Conservation (phyloP, 2,113 vertebrate genomes). For the Austrofundulus limnaeus region DNA sequence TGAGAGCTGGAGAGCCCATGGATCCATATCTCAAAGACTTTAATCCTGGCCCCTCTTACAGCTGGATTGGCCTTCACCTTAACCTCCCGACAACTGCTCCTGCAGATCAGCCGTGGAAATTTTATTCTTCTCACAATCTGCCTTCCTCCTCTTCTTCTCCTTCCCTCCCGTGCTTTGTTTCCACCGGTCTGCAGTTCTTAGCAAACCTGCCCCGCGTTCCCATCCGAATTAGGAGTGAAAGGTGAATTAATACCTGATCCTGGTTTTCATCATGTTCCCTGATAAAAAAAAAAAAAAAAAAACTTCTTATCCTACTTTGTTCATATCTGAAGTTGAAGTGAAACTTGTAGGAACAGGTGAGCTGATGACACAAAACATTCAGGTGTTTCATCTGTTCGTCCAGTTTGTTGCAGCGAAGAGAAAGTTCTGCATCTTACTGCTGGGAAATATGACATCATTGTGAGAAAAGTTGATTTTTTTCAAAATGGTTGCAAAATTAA, state of each 20-base stretch:
- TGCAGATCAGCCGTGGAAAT: slow-evolving; percentile 85
- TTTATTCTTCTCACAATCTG: slow-evolving; percentile 71
- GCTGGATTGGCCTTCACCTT: slow-evolving; percentile 84
- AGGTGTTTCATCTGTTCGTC: background rate
- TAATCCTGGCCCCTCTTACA: slow-evolving; percentile 85
- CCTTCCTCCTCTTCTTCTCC: slow-evolving; percentile 31
- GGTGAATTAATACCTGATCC: slow-evolving; percentile 69
- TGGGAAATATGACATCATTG: too few relatives aligned
- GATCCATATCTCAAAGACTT: slow-evolving; percentile 93
- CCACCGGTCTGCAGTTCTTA: slow-evolving; percentile 51
- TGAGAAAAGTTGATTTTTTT: too few relatives aligned
- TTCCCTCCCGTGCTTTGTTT: slow-evolving; percentile 29
- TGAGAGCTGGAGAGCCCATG: slow-evolving; percentile 86
- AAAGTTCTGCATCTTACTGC: slow-evolving; percentile 9
- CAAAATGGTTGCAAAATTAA: too few relatives aligned
- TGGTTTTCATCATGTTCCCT: slow-evolving; percentile 67
- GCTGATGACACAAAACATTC: slow-evolving; percentile 6
- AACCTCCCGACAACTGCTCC: slow-evolving; percentile 83
- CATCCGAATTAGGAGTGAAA: slow-evolving; percentile 61
- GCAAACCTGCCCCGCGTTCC: slow-evolving; percentile 51
- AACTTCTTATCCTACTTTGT: slow-evolving; percentile 53
- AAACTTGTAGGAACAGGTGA: slow-evolving; percentile 48
- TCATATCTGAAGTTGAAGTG: slow-evolving; percentile 39
- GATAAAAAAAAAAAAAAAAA: slow-evolving; percentile 24
- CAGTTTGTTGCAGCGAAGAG: background rate